Evolutionary conservation across 2,113 vertebrate genomes (phyloP), one percentile per base, ranked within the genome.

Genomic region (Ochotona curzoniae): DNA sequence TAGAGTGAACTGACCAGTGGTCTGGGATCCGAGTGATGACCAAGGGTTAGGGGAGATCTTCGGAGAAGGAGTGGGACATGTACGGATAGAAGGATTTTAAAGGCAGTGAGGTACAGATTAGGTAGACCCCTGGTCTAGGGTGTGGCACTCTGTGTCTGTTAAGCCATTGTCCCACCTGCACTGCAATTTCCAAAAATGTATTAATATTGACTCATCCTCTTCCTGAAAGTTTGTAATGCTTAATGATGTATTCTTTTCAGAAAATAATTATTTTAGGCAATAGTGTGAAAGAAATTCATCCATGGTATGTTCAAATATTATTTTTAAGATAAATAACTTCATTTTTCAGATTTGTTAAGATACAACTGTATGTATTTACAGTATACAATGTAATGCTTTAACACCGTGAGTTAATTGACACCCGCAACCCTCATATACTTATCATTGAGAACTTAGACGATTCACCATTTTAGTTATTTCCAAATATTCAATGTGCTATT

Each of bases 251-350:
- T 32, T 60, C 51, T 74, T 67, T 28, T 54, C 10, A 82, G 64
- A 66, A 91, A 87, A 73, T 83, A 78, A 28, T 60, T 61, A 69
- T 75, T 88, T 90, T 85, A 81, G 8, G 38, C 54, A 90, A 90
- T 49, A 75, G 83, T 76, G 44, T 49, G 30, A 80, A 88, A 66
- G 25, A 38, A 38, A 63, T 80, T 21, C 7, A 28, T 57, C 54
- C 54, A 57, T 57, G 14, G 18, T 87, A 49, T 38, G 25, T 64
- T 32, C 30, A 80, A 93, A 69, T 30, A n/a, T 23, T 66, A 51
- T 38, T 69, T 86, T 91, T 51, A 61, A 73, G n/a, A 71, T 21
- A 61, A 38, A 26, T 12, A 79, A 51, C 10, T 80, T 64, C 26
- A 26, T 9, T 64, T 69, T 88, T 23, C 61, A 25, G n/a, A 30